Evolutionary conservation across 2,113 vertebrate genomes (phyloP), one percentile per base, ranked within the genome.

Genomic region (Nothoprocta pentlandii): DNA sequence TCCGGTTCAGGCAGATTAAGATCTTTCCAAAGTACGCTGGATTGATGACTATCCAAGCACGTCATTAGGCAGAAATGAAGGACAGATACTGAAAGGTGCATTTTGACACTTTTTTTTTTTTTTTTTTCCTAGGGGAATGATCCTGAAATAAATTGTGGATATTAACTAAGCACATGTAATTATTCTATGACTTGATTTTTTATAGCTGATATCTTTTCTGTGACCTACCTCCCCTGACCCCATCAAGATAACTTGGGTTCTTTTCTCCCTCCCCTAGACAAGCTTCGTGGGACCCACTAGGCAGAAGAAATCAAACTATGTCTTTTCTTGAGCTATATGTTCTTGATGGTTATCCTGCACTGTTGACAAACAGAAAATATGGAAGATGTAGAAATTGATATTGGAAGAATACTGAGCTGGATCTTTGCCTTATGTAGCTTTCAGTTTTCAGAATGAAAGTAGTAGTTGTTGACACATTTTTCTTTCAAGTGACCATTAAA

Each of bases 51-150:
- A 89, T 82, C 89, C 94, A 93, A 92, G 81, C 81, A 82, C 82
- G 84, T 89, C 94, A 96, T 96, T 95, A 93, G 71, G 91, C 78
- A 95, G 79, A 92, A 96, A 89, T 77, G 78, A 91, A 82, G 47
- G 54, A 44, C 56, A 77, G 87, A 67, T 87, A 91, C 62, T 67
- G 80, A 87, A 93, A 89, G 59, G 66, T 42, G 23, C 69, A n/a
- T 82, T 95, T 95, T 80, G 87, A 32, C 36, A 67, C 12, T 76
- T 44, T 76, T 71, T 1, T 23, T 62, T 58, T 62, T 58, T 44
- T 80, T 90, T 70, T 53, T 58, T 47, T 76, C 85, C 66, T 64
- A 80, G 87, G 28, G 4, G 17, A 22, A 49, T 58, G 44, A 5
- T 66, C 89, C 67, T 66, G 75, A 94, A 93, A 62, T 41, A 73